A percentile compares a stretch with the other conserved stretches of the same genome.
Conservation (phyloP, 1,140 invertebrate genomes). For the Goniozus legneri region DNA sequence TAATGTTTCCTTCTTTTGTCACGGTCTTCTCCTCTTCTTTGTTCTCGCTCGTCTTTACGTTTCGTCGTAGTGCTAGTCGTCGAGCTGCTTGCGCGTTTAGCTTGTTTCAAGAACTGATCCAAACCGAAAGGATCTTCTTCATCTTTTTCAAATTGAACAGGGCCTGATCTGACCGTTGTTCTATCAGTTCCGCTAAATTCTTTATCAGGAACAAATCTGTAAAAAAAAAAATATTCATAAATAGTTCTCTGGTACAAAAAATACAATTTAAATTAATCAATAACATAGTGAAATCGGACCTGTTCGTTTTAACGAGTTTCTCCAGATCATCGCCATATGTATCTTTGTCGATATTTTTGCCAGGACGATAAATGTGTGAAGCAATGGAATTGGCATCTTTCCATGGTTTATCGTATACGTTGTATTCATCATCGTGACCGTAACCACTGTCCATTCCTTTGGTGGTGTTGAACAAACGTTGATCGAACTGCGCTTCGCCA, state of each 20-base stretch:
- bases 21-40: slow-evolving; percentile 42
- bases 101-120: slow-evolving; percentile 96
- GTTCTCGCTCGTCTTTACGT: slow-evolving; percentile 47
- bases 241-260: not conserved
- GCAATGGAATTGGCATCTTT: slow-evolving; percentile 78
- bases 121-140: slow-evolving; percentile 97
- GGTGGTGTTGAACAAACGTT: slow-evolving; percentile 90
- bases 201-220: slow-evolving; percentile 92
- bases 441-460: slow-evolving; percentile 97
- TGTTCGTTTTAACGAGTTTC: slow-evolving; percentile 82
- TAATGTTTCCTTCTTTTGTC: slow-evolving; percentile 49
- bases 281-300: slow-evolving; percentile 55
- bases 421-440: slow-evolving; percentile 96
- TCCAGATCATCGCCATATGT: slow-evolving; percentile 85
- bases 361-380: slow-evolving; percentile 89
- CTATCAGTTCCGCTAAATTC: slow-evolving; percentile 90
- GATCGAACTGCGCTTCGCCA: slow-evolving; percentile 91
- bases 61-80: slow-evolving; percentile 36
- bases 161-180: slow-evolving; percentile 72
- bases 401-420: slow-evolving; percentile 97
- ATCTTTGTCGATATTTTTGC: slow-evolving; percentile 85
- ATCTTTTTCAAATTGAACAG: slow-evolving; percentile 95
- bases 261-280: slow-evolving; percentile 1
- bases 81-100: slow-evolving; percentile 76
- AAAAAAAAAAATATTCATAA: slow-evolving; percentile 23